These are phyloP conservation scores for Turnix velox DNA, from an alignment of 2,113 vertebrate genomes.

Conservation along the genomic window DNA sequence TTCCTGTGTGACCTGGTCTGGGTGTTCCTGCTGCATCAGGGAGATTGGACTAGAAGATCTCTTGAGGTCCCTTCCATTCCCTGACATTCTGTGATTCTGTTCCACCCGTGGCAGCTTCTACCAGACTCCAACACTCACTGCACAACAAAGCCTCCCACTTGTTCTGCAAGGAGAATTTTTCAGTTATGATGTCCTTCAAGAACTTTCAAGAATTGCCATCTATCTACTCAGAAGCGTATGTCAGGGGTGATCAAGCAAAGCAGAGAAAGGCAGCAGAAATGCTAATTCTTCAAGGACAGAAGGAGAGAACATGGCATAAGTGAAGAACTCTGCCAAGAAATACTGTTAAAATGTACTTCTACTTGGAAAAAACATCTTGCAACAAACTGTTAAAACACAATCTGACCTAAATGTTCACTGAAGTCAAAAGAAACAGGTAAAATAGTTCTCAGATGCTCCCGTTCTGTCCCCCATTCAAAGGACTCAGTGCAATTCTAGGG, in stretches of 20 bases:
- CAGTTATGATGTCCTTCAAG: not conserved
- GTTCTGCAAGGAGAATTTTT: not conserved
- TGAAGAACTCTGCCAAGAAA: rapidly evolving
- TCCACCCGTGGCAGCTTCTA: not conserved
- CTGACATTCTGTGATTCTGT: not conserved
- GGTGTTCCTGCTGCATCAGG: no score
- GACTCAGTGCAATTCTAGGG: not conserved
- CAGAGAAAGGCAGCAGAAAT: not conserved
- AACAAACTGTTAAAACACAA: not conserved
- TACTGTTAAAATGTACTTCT: not conserved
- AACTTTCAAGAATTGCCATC: not conserved
- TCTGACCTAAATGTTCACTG: not conserved
- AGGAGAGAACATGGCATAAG: not conserved
- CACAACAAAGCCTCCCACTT: not conserved
- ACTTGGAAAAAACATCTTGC: not conserved
- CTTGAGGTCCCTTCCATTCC: no score
- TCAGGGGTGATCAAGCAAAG: not conserved
- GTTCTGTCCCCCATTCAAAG: not conserved
- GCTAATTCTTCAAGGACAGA: not conserved
- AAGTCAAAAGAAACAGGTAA: not conserved
- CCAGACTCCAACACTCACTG: not conserved
- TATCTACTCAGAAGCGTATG: not conserved
- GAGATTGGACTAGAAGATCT: no score
- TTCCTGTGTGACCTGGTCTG: no score
- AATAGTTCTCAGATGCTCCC: not conserved